These are phyloP conservation scores for Ploceus nigricollis DNA, from an alignment of 2,113 vertebrate genomes.

Conservation along the genomic window DNA sequence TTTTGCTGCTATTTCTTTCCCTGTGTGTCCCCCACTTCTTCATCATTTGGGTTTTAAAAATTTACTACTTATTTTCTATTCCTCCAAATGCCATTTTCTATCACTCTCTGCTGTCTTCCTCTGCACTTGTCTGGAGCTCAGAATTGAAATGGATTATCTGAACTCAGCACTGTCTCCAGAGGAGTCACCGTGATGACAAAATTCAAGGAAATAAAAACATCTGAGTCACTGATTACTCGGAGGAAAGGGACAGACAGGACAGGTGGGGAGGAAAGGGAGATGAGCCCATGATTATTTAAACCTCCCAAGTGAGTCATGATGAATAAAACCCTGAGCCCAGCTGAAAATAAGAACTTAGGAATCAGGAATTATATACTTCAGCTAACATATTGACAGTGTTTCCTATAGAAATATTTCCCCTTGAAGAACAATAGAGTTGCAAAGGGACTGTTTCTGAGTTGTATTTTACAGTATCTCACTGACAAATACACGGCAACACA, in stretches of 20 bases:
- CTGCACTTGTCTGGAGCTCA: background rate
- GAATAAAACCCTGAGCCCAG: background rate
- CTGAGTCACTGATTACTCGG: background rate
- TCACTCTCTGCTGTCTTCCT: constrained; percentile 17
- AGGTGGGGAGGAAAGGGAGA: background rate
- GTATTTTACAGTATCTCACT: background rate
- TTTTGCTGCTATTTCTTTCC: constrained; percentile 15
- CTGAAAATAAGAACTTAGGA: background rate
- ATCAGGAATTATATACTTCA: background rate
- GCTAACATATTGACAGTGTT: background rate
- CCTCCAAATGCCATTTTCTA: background rate
- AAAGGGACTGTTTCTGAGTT: background rate
- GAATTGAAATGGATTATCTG: constrained; percentile 22
- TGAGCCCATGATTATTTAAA: background rate
- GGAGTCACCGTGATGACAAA: constrained; percentile 8
- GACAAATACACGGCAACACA: background rate
- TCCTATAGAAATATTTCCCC: background rate
- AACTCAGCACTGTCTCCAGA: constrained; percentile 1
- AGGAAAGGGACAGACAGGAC: background rate
- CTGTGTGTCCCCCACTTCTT: background rate
- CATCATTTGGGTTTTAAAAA: constrained; percentile 21
- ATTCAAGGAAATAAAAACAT: constrained; percentile 33
- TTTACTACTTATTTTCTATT: constrained; percentile 4
- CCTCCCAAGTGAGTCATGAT: background rate
- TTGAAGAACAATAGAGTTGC: background rate